These are phyloP conservation scores for Brachionus manjavacas DNA, from an alignment of 1,140 invertebrate species.

Conservation along the genomic window DNA sequence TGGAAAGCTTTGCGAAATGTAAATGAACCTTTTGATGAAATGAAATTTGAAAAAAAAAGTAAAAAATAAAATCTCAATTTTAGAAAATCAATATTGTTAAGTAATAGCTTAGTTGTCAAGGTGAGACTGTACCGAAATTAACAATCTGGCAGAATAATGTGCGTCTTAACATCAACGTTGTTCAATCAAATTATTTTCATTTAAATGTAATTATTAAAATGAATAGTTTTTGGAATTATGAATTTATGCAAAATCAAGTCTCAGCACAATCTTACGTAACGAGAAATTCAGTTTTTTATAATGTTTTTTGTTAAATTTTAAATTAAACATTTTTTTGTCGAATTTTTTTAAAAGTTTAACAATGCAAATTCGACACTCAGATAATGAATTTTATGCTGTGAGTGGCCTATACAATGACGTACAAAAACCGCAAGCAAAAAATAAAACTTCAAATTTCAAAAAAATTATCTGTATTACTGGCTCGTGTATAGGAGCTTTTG, in stretches of 20 bases:
- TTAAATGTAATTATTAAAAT: not conserved
- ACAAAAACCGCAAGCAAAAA: not conserved
- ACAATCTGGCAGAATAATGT: not conserved
- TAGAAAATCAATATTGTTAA: not conserved
- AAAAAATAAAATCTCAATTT: not conserved
- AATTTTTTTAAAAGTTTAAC: not conserved
- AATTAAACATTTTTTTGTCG: not conserved
- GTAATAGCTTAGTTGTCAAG: not conserved
- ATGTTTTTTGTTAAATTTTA: too few relatives aligned
- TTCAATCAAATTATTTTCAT: not conserved
- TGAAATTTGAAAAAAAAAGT: not conserved
- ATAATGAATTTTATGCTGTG: not conserved
- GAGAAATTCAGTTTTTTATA: not conserved
- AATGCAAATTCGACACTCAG: not conserved
- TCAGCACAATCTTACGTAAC: not conserved
- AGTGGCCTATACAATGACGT: not conserved
- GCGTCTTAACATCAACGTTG: not conserved
- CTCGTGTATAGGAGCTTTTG: not conserved
- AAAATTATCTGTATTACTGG: not conserved
- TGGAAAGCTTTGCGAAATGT: not conserved
- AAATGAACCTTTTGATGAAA: not conserved
- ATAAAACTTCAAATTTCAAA: not conserved
- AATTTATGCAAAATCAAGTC: not conserved
- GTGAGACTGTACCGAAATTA: not conserved
- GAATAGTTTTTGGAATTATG: not conserved